Evolutionary conservation across 2,113 vertebrate genomes (phyloP), one percentile per base, ranked within the genome.

Genomic region (Lagopus leucura): DNA sequence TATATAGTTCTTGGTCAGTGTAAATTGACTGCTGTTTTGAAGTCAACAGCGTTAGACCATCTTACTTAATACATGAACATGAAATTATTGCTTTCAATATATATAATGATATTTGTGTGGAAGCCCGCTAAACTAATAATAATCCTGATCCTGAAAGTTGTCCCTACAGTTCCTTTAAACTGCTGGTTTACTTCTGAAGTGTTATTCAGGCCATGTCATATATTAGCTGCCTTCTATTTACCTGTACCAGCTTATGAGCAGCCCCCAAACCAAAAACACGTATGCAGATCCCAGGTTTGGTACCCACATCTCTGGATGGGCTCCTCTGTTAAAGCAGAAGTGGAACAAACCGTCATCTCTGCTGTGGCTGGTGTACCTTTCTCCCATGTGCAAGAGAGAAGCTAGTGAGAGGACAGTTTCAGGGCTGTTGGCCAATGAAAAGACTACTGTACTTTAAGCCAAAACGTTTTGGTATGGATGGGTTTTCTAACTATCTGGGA

Each of bases 321-420:
- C 38, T 16, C 3, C 58, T 13, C 28, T 0, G 0, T 34, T 28
- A 1, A 3, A 78, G 21, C 43, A 50, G 47, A 18, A 27, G 10
- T 5, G 12, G n/a, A 22, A 32, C 11, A 22, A 42, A 2, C 10
- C 28, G 5, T 20, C 22, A 3, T 8, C 43, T 47, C 79, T 27
- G n/a, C 24, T 38, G 24, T 47, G 58, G 50, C 32, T 27, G n/a
- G 22, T 12, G 15, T 27, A 10, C 47, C 57, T 75, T 28, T 36
- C 28, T 67, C 38, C 28, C 19, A 32, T 34, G 13, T 13, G 30
- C 36, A 61, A 48, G 43, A 34, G 10, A 27, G 13, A 12, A 24
- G 28, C 0, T 11, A 11, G 15, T 10, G 3, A 27, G 13, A 86
- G 22, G 40, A 66, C 20, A 43, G 4, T 61, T 61, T 40, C 17